Conservation (phyloP, 2,797 vertebrate genomes). For the Taenioides sp. region DNA sequence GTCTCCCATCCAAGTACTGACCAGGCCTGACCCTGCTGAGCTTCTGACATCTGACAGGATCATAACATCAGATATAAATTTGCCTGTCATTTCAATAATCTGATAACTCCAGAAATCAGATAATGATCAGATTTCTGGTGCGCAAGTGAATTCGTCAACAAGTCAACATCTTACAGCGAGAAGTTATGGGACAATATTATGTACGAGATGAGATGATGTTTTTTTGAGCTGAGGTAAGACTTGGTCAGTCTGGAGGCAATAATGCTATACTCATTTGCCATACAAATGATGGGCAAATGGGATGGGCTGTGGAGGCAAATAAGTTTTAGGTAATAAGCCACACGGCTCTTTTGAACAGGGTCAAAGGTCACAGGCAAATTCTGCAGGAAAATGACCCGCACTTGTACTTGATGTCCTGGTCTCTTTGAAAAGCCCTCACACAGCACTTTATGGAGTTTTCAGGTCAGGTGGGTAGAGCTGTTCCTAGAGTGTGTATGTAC, state of each 20-base stretch:
- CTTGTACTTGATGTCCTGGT: neutral
- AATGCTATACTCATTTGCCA: slow-evolving; percentile 70
- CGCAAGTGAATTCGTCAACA: neutral
- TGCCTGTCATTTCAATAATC: no score
- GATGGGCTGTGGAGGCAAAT: slow-evolving; percentile 71
- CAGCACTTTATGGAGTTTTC: neutral
- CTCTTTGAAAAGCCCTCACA: neutral
- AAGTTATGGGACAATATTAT: slow-evolving; percentile 2
- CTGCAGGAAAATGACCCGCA: neutral
- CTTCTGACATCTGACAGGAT: no score
- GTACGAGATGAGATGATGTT: neutral
- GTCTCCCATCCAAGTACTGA: no score
- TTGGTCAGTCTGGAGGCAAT: slow-evolving; percentile 33
- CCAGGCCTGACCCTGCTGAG: no score
- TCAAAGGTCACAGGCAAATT: slow-evolving; percentile 4
- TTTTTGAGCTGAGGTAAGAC: slow-evolving; percentile 26
- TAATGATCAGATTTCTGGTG: no score
- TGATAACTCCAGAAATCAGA: no score
- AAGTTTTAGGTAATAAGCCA: slow-evolving; percentile 37
- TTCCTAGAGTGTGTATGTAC: no score
- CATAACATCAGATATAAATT: no score
- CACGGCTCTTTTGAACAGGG: neutral
- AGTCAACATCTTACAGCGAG: neutral
- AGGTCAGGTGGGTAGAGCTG: no score
- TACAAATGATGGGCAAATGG: slow-evolving; percentile 69